phyloP scores from a whole-genome alignment of 2,797 vertebrate genomes.

The Coluber constrictor region DNA sequence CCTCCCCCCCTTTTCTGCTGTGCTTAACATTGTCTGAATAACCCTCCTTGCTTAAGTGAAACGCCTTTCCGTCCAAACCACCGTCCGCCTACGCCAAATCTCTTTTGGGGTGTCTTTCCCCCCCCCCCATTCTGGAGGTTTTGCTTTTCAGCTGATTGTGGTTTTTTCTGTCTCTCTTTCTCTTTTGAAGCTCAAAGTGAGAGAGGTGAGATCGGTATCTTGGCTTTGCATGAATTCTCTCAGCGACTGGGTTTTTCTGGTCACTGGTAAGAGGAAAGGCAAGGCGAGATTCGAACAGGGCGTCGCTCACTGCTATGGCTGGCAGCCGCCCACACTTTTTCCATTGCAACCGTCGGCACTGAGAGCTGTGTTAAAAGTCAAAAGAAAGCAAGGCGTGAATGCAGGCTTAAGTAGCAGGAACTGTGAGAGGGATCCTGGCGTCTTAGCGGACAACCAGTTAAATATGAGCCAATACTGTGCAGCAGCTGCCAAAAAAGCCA shows the following conservation, averaged over 20 bases:
- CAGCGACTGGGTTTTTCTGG: not conserved
- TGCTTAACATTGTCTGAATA: not conserved
- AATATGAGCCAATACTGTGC: no score
- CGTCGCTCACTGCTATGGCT: accelerated
- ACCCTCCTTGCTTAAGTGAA: not conserved
- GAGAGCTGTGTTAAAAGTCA: not conserved
- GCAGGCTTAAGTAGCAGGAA: no score
- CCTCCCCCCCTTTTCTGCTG: not conserved
- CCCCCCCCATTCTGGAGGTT: not conserved
- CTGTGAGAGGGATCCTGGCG: no score
- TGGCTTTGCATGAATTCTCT: not conserved
- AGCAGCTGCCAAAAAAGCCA: no score
- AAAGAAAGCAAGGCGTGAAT: accelerated
- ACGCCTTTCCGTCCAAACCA: not conserved
- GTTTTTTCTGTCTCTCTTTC: not conserved
- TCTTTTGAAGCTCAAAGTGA: accelerated
- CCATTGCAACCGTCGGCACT: not conserved
- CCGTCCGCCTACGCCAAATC: not conserved
- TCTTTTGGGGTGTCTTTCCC: not conserved
- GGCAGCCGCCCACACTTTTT: constrained; percentile 52
- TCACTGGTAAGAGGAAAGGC: not conserved
- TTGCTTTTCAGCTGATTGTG: accelerated
- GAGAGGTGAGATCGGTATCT: accelerated
- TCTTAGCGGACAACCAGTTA: no score
- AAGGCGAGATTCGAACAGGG: accelerated